A percentile compares a stretch with the other conserved stretches of the same genome.
Conservation (phyloP, 2,113 vertebrate species). For the Capra hircus region DNA sequence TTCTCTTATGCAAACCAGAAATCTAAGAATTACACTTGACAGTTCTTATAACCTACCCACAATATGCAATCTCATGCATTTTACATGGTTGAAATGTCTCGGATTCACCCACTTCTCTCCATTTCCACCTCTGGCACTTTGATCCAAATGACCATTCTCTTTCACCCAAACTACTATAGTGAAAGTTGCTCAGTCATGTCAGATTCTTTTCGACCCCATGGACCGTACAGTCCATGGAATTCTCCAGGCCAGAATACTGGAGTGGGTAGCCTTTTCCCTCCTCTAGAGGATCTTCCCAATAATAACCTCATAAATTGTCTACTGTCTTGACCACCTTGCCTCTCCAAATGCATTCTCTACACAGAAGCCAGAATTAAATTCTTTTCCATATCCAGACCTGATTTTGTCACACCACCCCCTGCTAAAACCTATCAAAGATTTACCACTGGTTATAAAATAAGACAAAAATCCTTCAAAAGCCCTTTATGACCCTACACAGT, state of each 20-base stretch:
- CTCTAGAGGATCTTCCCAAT: neutral
- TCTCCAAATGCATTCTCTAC: neutral
- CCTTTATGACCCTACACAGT: too few species aligned
- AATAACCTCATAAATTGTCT: neutral
- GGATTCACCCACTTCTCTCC: neutral
- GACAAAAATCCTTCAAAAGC: neutral
- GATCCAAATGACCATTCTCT: neutral
- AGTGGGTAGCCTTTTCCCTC: neutral
- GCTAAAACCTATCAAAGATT: neutral
- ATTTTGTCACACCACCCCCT: neutral
- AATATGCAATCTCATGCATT: neutral
- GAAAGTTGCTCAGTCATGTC: neutral
- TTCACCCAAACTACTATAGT: neutral
- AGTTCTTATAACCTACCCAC: neutral
- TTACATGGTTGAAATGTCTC: neutral
- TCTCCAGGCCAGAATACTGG: neutral
- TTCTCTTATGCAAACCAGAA: neutral
- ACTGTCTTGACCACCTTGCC: neutral
- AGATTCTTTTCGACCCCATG: neutral
- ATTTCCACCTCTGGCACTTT: neutral
- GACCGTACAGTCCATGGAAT: neutral
- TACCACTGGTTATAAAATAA: neutral
- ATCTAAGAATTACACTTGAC: neutral
- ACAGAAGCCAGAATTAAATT: neutral
- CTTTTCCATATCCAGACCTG: conserved; percentile 7